Evolutionary conservation across 2,888 invertebrate genomes (phyloP), one percentile per base, ranked within the genome.

Genomic region (Drosophila tripunctata): DNA sequence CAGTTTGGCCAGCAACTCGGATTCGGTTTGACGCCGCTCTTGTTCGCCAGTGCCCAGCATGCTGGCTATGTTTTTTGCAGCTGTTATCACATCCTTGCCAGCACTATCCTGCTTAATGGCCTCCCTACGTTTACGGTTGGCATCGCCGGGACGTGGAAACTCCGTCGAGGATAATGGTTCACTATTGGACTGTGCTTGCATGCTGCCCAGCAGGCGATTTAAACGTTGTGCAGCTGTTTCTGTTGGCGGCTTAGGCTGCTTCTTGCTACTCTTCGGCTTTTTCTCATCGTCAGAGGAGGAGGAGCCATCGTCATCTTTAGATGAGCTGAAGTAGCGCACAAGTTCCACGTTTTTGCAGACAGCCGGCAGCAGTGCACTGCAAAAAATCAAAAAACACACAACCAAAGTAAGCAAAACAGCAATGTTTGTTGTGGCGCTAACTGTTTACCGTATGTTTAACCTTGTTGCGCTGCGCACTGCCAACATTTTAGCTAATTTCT

Each of bases 61-160:
- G 68, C 93, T 90, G 0, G 96, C 96, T n/a, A 96, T 96, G 63
- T 94, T 92, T 87, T 94, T 93, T 0, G 95, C 96, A 7, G 96
- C 96, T 12, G 85, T 75, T 7, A 90, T 54, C 1, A 91, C 75
- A 72, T 89, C 83, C 27, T 89, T 86, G 1, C 85, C 58, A 0
- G 74, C 71, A 0, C 55, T 61, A 4, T 86, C 75, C 38, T 87
- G 74, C 12, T 87, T 85, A 0, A 72, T 61, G 4, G 75, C 66
- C 14, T 82, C 78, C 8, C 78, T 72, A 2, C 80, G 86, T 12
- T 75, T 71, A 7, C 81, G 78, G 51, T 76, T 75, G 0, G 77
- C 84, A n/a, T 86, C 87, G 5, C 89, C 89, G 0, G 91, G 91
- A n/a, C 82, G 87, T 2, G 89, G 82, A 50, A 90, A 76, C 3